Evolutionary conservation across 2,888 invertebrate genomes (phyloP).

Genomic region (Lasioglossum zephyrum): DNA sequence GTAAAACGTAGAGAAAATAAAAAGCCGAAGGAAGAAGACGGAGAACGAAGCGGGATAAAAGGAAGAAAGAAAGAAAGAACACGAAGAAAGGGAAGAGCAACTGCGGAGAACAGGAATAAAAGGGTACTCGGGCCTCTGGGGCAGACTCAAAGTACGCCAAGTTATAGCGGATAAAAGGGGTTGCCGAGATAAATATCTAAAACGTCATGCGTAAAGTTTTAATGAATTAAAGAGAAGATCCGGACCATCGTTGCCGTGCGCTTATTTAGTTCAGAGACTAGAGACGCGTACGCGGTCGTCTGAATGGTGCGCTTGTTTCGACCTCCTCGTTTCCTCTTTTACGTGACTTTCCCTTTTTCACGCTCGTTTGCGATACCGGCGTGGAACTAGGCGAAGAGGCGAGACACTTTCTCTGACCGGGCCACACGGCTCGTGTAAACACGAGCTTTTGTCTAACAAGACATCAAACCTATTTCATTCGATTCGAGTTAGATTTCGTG

Average conservation of each 20-base stretch:
- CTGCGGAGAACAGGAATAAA: slow-evolving; percentile 57
- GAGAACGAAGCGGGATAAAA: background rate
- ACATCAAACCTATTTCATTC: background rate
- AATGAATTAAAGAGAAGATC: slow-evolving; percentile 74
- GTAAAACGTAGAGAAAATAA: slow-evolving; percentile 3
- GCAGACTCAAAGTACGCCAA: slow-evolving; percentile 56
- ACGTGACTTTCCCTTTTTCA: background rate
- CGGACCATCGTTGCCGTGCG: slow-evolving; percentile 49
- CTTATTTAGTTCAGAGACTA: slow-evolving; percentile 59
- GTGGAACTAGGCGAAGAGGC: slow-evolving; percentile 24
- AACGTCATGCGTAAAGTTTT: slow-evolving; percentile 74
- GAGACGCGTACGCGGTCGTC: slow-evolving; percentile 43
- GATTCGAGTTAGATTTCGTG: background rate
- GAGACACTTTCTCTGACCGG: slow-evolving; percentile 47
- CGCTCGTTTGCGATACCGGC: slow-evolving; percentile 25
- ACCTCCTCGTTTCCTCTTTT: background rate
- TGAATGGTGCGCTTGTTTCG: slow-evolving; percentile 42
- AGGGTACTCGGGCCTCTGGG: slow-evolving; percentile 55
- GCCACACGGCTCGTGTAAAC: background rate
- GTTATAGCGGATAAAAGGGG: slow-evolving; percentile 65
- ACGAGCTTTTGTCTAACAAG: background rate
- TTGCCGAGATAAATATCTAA: slow-evolving; percentile 72
- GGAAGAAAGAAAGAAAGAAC: background rate
- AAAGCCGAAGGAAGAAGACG: background rate
- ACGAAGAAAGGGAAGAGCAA: slow-evolving; percentile 31